A percentile compares a stretch with the other conserved stretches of the same genome.
Evolutionary conservation across 2,797 vertebrate genomes (phyloP).

Genomic region (Mormyrus hasselquistii): DNA sequence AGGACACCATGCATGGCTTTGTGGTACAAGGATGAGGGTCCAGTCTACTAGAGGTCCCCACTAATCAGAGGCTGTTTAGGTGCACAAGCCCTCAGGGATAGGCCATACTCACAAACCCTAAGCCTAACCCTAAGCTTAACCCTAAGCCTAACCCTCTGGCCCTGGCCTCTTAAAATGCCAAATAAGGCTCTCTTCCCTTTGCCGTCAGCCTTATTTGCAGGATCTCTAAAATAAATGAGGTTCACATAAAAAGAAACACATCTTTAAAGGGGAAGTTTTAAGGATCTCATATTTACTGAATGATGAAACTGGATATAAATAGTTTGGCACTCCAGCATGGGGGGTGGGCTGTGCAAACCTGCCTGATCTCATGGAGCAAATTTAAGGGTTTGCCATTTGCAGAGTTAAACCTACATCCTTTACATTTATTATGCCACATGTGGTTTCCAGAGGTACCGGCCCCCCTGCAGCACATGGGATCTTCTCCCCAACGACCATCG

Average conservation of each 20-base stretch:
- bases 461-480: background rate
- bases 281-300: background rate
- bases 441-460: background rate
- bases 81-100: background rate
- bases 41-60: background rate
- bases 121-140: background rate
- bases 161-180: background rate
- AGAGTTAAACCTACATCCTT: background rate
- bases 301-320: constrained; percentile 8
- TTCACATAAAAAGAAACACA: constrained; percentile 3
- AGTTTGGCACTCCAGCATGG: background rate
- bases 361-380: background rate
- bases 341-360: background rate
- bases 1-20: background rate
- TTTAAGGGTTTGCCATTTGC: background rate
- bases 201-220: background rate
- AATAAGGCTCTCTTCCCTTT: background rate
- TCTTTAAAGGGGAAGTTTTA: background rate
- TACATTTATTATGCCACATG: constrained; percentile 1
- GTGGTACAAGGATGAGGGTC: background rate
- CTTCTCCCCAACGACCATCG: background rate
- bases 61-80: background rate
- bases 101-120: background rate
- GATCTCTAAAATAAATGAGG: background rate
- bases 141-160: background rate